Evolutionary conservation across 2,113 vertebrate genomes (phyloP), one percentile per base, ranked within the genome.

Genomic region (Progne subis): DNA sequence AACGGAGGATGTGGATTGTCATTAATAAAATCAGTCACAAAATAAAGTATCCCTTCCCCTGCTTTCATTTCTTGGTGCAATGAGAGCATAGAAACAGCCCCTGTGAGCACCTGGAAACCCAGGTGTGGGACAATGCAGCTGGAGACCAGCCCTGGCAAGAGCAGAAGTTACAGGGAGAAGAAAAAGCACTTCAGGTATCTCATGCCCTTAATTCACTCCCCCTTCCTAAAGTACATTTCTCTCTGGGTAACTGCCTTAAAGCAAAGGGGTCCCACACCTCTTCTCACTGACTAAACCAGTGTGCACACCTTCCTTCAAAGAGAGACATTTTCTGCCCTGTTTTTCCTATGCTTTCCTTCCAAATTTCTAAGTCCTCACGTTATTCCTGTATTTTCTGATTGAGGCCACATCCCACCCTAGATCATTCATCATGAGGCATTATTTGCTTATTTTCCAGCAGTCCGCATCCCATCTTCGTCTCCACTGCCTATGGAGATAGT

Each of bases 1-100:
- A 60, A 47, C 1, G 0, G 55, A 80, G 39, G n/a, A 44, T 0
- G 0, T 26, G 10, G n/a, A 29, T 24, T 0, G 0, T 18, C n/a
- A 50, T 1, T 0, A 89, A 50, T 43, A 78, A 72, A 80, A 87
- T 39, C 65, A 68, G 43, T 32, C 63, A 86, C 19, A 88, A 69
- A 67, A n/a, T 3, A 59, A 25, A 5, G 12, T 6, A 26, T 39
- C 12, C 8, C 26, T n/a, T 47, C 12, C 59, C 20, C 47, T 60
- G 19, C 41, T 76, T 26, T 76, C 23, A 11, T 67, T 79, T 56
- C 26, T 31, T 49, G 34, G 49, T 9, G 16, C 16, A 53, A 14
- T 28, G 34, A 91, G 8, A 64, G 34, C 17, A 52, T 4, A 64
- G 43, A 90, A 94, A 82, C 18, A 85, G 79, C 3, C 5, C 29